Conservation (phyloP, 2,797 vertebrate species). For the Otus scops region DNA sequence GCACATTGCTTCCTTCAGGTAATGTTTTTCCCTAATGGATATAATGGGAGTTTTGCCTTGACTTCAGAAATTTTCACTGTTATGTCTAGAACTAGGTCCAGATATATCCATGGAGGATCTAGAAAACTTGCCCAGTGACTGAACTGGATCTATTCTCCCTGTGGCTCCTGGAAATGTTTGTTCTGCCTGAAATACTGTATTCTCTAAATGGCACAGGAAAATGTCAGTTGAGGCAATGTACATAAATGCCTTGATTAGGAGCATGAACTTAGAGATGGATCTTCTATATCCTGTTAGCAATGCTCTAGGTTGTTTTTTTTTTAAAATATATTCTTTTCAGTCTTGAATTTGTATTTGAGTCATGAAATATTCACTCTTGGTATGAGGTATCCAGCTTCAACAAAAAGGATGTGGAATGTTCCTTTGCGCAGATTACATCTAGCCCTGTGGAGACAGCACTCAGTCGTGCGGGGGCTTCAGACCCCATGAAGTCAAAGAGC, state of each 20-base stretch:
- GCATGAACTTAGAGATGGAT: neutral
- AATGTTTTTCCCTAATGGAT: neutral
- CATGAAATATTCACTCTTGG: neutral
- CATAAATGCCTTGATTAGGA: neutral
- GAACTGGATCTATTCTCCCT: neutral
- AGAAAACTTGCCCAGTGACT: neutral
- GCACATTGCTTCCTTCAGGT: neutral
- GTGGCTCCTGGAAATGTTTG: neutral
- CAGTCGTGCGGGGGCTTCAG: neutral
- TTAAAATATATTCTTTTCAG: neutral
- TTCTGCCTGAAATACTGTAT: neutral
- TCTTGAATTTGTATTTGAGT: neutral
- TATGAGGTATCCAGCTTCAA: neutral
- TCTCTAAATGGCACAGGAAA: neutral
- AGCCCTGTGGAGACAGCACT: neutral
- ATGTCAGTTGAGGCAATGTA: neutral
- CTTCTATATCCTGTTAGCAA: neutral
- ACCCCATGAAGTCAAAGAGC: neutral
- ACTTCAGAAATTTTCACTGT: neutral
- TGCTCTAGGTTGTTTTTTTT: neutral
- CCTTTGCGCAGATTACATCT: neutral
- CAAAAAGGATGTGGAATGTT: accelerated
- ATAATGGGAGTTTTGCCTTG: neutral
- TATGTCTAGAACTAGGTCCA: neutral
- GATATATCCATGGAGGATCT: neutral